Conservation (phyloP, 2,113 vertebrate genomes). For the Acanthochromis polyacanthus region DNA sequence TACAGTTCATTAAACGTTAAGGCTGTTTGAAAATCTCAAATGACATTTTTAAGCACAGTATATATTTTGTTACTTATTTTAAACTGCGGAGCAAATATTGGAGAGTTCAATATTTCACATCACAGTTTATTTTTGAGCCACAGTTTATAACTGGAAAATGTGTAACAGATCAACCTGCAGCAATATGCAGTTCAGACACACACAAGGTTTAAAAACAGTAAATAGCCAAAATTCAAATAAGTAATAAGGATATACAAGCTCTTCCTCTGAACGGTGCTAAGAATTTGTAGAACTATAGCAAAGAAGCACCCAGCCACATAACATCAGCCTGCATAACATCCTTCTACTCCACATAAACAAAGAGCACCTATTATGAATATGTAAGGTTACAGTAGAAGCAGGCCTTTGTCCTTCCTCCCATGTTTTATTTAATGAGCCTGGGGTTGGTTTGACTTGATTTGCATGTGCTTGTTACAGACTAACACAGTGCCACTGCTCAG, state of each 20-base stretch:
- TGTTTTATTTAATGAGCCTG: constrained; percentile 76
- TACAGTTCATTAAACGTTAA: constrained; percentile 8
- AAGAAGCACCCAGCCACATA: constrained; percentile 17
- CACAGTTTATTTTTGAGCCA: background rate
- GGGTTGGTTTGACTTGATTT: constrained; percentile 62
- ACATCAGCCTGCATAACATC: constrained; percentile 44
- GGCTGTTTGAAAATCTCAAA: constrained; percentile 1
- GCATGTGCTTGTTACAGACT: constrained; percentile 67
- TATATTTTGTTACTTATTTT: background rate
- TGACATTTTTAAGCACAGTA: background rate
- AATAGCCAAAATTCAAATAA: background rate
- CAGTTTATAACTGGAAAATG: background rate
- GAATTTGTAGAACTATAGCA: constrained; percentile 22
- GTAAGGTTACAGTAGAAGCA: constrained; percentile 53
- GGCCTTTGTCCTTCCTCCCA: constrained; percentile 59
- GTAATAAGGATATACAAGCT: background rate
- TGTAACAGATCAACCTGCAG: background rate
- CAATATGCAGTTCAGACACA: background rate
- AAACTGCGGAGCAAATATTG: background rate
- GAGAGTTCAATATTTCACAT: background rate
- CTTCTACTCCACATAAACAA: constrained; percentile 32
- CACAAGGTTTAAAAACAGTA: background rate
- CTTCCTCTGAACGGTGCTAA: background rate
- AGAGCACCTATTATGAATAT: constrained; percentile 59
- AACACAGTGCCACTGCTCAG: constrained; percentile 38